phyloP scores from a whole-genome alignment of 2,797 vertebrate genomes.

The Spizella passerina region DNA sequence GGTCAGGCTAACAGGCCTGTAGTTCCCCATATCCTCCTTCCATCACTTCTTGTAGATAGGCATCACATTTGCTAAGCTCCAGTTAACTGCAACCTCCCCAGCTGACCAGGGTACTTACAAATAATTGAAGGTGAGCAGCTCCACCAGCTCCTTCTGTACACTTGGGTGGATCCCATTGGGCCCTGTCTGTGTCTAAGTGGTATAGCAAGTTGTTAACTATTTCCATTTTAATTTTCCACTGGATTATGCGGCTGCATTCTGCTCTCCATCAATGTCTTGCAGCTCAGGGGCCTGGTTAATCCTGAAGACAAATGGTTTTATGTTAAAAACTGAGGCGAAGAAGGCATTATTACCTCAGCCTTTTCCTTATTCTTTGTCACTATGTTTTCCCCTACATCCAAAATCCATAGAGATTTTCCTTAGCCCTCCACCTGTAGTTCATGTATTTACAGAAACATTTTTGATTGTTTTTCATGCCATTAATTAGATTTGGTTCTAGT shows the following conservation, averaged over 20 bases:
- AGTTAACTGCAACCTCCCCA: neutral
- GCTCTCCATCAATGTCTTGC: neutral
- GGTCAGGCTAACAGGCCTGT: neutral
- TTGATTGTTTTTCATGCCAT: neutral
- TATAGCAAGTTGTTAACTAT: neutral
- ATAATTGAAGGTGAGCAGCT: neutral
- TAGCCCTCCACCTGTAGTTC: neutral
- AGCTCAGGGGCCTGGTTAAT: neutral
- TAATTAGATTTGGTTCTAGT: neutral
- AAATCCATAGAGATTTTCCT: neutral
- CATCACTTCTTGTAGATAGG: neutral
- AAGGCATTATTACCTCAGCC: neutral
- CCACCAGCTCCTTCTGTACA: neutral
- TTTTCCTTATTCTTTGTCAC: neutral
- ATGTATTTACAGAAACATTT: neutral
- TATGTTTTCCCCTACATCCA: neutral
- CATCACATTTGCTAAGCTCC: neutral
- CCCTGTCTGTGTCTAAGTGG: neutral
- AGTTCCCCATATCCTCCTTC: neutral
- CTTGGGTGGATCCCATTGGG: neutral
- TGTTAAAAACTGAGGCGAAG: neutral
- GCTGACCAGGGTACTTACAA: neutral
- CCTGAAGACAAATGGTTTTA: neutral
- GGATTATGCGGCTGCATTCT: neutral
- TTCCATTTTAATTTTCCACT: neutral